Conservation (phyloP, 2,888 invertebrate genomes). For the Lomographa bimaculata region DNA sequence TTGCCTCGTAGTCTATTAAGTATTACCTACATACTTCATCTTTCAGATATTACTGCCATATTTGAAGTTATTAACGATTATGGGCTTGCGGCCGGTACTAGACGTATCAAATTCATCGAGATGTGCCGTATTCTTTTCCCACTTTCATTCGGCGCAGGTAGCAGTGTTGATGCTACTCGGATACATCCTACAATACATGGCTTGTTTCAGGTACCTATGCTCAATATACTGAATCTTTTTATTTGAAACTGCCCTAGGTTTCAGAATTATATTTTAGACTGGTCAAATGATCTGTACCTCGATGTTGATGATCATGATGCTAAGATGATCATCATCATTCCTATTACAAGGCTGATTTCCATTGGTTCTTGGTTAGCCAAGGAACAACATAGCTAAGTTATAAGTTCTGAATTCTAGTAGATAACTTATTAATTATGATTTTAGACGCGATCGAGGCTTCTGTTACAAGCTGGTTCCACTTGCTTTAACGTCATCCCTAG, state of each 20-base stretch:
- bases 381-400: too few relatives aligned
- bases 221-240: too few relatives aligned
- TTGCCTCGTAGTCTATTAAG: too few relatives aligned
- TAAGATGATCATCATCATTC: too few relatives aligned
- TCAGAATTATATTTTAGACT: too few relatives aligned
- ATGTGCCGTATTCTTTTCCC: conserved; percentile 84
- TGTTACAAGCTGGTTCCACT: conserved; percentile 83
- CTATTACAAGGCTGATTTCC: too few relatives aligned
- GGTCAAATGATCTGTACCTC: too few relatives aligned
- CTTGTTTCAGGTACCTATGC: conserved; percentile 91
- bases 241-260: too few relatives aligned
- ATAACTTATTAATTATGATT: too few relatives aligned
- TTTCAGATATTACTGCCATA: conserved; percentile 89
- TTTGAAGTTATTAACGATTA: conserved; percentile 87
- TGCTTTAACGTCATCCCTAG: conserved; percentile 64
- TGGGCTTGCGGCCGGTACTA: conserved; percentile 89
- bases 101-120: conserved; percentile 85
- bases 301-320: too few relatives aligned
- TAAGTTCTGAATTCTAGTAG: too few relatives aligned
- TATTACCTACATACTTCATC: not conserved
- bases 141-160: conserved; percentile 87
- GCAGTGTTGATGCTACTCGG: conserved; percentile 87
- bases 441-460: conserved; percentile 88
- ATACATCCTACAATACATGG: conserved; percentile 90
- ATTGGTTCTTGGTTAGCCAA: too few relatives aligned